These are phyloP conservation scores for Coluber constrictor DNA, from an alignment of 2,797 vertebrate species.

Conservation along the genomic window DNA sequence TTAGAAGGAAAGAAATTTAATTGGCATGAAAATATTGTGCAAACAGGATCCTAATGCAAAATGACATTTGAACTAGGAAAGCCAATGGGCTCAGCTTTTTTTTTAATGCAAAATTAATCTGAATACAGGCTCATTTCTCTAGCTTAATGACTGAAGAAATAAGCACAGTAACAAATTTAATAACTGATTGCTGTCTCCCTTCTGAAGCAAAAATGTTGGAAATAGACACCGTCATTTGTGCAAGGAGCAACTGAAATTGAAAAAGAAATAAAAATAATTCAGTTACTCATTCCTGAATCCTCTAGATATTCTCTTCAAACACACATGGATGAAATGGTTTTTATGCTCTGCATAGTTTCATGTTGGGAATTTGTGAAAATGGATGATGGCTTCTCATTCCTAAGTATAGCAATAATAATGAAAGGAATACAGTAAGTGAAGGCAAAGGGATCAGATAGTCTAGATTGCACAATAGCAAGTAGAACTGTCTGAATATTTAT, in stretches of 20 bases:
- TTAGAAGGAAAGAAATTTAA: background rate
- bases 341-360: background rate
- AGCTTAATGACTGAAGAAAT: background rate
- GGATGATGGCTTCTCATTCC: fast-evolving
- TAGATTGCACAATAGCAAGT: constrained; percentile 16
- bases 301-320: constrained; percentile 9
- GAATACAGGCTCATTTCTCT: background rate
- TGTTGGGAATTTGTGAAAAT: constrained; percentile 16
- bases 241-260: constrained; percentile 36
- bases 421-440: constrained; percentile 17
- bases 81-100: background rate
- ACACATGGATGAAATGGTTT: background rate
- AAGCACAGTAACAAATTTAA: constrained; percentile 11
- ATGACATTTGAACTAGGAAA: background rate
- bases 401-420: background rate
- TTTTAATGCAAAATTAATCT: constrained; percentile 11
- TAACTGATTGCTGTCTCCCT: background rate
- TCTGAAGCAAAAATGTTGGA: constrained; percentile 13
- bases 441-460: fast-evolving
- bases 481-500: constrained; percentile 27
- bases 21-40: background rate
- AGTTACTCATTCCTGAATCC: constrained; percentile 27
- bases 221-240: constrained; percentile 13
- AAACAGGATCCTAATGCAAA: background rate
- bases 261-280: constrained; percentile 51